Evolutionary conservation across 2,113 vertebrate genomes (phyloP).

Genomic region (Scortum barcoo): DNA sequence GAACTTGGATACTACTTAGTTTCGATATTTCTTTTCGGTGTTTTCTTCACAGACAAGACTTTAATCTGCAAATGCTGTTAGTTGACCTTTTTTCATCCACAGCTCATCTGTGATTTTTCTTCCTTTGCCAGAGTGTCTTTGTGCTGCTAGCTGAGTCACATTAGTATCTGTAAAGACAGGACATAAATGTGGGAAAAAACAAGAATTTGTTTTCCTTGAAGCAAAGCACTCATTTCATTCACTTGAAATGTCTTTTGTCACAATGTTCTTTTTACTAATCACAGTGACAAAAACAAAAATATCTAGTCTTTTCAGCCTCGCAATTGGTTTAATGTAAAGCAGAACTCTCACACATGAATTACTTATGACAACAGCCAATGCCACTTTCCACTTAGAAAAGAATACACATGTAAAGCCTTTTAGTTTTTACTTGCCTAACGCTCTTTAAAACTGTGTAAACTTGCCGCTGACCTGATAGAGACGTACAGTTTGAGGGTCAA

Average conservation of each 20-base stretch:
- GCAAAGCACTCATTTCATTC: conserved; percentile 1
- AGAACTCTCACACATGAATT: neutral
- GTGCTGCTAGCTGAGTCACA: neutral
- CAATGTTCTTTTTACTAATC: neutral
- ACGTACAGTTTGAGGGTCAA: neutral
- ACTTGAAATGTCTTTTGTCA: neutral
- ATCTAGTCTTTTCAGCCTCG: neutral
- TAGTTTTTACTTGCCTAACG: neutral
- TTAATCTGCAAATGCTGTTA: conserved; percentile 9
- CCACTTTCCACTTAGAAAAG: neutral
- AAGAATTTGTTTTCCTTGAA: neutral
- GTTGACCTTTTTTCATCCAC: conserved; percentile 25
- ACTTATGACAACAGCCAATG: neutral
- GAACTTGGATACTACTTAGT: neutral
- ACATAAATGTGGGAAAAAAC: neutral
- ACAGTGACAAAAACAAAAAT: neutral
- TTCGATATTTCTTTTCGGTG: neutral
- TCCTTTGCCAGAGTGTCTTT: neutral
- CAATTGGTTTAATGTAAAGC: neutral
- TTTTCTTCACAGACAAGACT: conserved; percentile 15
- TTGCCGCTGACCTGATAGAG: neutral
- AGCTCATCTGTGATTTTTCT: neutral
- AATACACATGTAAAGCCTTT: neutral
- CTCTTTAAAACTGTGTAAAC: neutral
- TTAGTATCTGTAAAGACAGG: neutral